Percentiles rank a stretch among this genome's conserved stretches.
These are phyloP conservation scores for Equus przewalskii DNA, from an alignment of 2,113 vertebrate genomes.

Conservation along the genomic window DNA sequence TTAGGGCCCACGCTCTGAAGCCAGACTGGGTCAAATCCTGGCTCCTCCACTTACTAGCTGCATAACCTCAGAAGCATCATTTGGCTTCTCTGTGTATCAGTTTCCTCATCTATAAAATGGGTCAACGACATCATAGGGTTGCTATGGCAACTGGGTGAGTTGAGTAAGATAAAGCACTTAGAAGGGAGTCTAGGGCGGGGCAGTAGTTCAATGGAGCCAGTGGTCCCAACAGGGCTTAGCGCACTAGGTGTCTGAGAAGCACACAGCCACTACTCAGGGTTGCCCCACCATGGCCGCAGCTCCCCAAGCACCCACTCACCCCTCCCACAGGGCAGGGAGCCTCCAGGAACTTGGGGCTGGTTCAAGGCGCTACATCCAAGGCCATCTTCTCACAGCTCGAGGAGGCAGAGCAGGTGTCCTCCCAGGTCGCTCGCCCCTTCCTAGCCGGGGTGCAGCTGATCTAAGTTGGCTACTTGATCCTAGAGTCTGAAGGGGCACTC, in stretches of 20 bases:
- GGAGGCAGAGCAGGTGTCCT: too few relatives aligned
- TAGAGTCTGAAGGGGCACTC: neutral
- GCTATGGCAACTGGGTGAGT: neutral
- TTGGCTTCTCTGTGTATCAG: neutral
- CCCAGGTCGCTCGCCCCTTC: neutral
- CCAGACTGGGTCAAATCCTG: neutral
- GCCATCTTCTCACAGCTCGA: neutral
- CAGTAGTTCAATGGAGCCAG: too few relatives aligned
- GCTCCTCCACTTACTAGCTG: neutral
- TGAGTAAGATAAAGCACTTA: neutral
- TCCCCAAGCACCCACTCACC: neutral
- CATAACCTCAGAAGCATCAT: fast-evolving
- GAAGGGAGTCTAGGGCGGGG: fast-evolving
- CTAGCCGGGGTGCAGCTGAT: neutral
- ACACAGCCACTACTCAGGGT: too few relatives aligned
- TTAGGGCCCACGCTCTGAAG: neutral
- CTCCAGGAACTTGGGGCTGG: neutral
- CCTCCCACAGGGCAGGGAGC: neutral
- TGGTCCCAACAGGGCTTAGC: too few relatives aligned
- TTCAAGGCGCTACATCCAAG: fast-evolving
- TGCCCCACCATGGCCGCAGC: neutral
- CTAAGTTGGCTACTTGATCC: neutral
- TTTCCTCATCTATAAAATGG: neutral
- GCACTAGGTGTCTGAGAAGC: neutral
- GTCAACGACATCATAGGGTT: neutral